These are phyloP conservation scores for Tribolium madens DNA, from an alignment of 1,140 invertebrate species.

Conservation along the genomic window DNA sequence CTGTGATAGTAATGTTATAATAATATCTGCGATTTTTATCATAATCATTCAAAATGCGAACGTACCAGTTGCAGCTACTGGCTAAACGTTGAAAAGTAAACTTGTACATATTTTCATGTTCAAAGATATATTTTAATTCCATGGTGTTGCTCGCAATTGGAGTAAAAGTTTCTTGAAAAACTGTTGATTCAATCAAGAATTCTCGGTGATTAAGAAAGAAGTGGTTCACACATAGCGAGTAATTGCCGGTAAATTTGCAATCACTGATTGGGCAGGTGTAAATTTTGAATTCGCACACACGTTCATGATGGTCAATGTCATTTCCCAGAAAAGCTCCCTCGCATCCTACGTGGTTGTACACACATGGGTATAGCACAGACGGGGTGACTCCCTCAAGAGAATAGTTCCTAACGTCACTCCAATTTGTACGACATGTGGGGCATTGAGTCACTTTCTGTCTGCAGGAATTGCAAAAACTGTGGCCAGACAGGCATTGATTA, in stretches of 20 bases:
- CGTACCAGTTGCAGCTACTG: conserved; percentile 54
- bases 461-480: conserved; percentile 82
- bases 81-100: conserved; percentile 50
- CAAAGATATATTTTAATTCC: background rate
- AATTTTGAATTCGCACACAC: conserved; percentile 53
- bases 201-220: background rate
- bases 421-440: conserved; percentile 80
- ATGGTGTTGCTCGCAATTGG: background rate
- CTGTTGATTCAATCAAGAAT: background rate
- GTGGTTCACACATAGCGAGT: background rate
- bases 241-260: conserved; percentile 50
- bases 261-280: conserved; percentile 55
- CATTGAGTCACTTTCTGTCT: conserved; percentile 75
- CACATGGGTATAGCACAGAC: conserved; percentile 55
- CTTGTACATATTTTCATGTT: conserved; percentile 39
- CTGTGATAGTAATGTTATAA: conserved; percentile 53
- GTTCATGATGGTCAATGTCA: conserved; percentile 56
- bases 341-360: conserved; percentile 55
- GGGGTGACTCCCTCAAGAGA: conserved; percentile 76
- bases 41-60: conserved; percentile 51
- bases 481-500: conserved; percentile 81
- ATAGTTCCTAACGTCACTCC: conserved; percentile 81
- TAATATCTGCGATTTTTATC: conserved; percentile 50
- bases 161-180: background rate
- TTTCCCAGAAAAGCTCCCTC: conserved; percentile 40